phyloP scores from a whole-genome alignment of 2,113 vertebrate species.

The Colaptes auratus region DNA sequence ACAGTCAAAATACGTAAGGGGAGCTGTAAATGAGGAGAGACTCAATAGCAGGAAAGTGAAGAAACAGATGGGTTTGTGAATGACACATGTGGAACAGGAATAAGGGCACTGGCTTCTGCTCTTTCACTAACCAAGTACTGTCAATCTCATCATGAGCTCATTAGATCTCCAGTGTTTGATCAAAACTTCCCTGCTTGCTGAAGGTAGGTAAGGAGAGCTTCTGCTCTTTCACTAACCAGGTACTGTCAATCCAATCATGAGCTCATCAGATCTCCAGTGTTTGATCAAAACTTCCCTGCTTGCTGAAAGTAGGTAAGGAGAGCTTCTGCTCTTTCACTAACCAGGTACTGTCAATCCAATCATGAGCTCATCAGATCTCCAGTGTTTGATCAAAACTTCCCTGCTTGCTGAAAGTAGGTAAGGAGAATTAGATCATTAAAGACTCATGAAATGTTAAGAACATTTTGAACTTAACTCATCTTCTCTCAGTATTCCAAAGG shows the following conservation, averaged over 20 bases:
- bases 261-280: not conserved
- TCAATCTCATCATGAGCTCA: not conserved
- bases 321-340: not conserved
- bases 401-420: not conserved
- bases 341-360: not conserved
- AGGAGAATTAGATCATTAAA: not conserved
- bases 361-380: not conserved
- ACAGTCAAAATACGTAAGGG: not conserved
- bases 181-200: not conserved
- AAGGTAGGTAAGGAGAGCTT: not conserved
- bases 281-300: not conserved
- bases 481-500: not conserved
- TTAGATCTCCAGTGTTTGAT: not conserved
- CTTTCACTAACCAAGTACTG: not conserved
- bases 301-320: not conserved
- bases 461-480: not conserved
- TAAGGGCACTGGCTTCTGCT: not conserved
- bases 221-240: not conserved
- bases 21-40: not conserved
- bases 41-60: not conserved
- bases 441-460: not conserved
- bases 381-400: not conserved
- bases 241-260: not conserved
- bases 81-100: not conserved
- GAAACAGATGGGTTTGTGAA: slow-evolving; percentile 1